Base-by-base conservation (phyloP, 1,140 invertebrate species). In the Ostrea edulis region DNA sequence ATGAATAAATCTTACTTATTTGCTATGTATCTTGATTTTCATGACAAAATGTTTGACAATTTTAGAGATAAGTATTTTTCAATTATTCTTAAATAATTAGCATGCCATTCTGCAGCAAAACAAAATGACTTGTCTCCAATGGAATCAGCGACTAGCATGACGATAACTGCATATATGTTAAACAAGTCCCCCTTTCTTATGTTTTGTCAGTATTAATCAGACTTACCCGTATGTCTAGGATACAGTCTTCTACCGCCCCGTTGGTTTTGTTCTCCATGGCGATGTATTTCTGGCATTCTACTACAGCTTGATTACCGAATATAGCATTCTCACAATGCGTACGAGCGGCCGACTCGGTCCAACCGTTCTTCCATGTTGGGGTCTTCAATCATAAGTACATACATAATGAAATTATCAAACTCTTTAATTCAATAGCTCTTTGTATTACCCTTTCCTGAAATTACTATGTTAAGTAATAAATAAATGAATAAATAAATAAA, bases 211-310 rank as follows among this genome's bases (percentile, higher is more conserved):
- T 44, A 5, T 44, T 58, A 12, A 12, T 58, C 55, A 58, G 12
- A 71, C 65, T 44, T 71, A 71, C 68, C 25, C 68, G 22, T 71
- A 71, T 71, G 25, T 71, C 68, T 14, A 71, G 68, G 2, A 71
- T 29, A 71, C 68, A 71, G 14, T 71, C 68, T 17, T 71, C 68
- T 71, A 71, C 29, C 8, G 68, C 68, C 25, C 8, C 9, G 8
- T 71, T 71, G 4, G 68, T 71, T 25, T 9, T 29, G 29, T 71
- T 71, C 25, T 71, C 68, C 68, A 71, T 71, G 11, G 25, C 22
- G 68, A 71, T 71, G 9, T 71, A 71, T 35, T 71, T 35, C 4
- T 71, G 68, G 5, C 68, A 71, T 35, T 71, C 68, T 14, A 25
- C 14, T 35, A 14, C 4, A 35, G 68, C 68, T 35, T 22, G 68